Conservation (phyloP, 2,113 vertebrate genomes). For the Rhynchopsitta pachyrhyncha region DNA sequence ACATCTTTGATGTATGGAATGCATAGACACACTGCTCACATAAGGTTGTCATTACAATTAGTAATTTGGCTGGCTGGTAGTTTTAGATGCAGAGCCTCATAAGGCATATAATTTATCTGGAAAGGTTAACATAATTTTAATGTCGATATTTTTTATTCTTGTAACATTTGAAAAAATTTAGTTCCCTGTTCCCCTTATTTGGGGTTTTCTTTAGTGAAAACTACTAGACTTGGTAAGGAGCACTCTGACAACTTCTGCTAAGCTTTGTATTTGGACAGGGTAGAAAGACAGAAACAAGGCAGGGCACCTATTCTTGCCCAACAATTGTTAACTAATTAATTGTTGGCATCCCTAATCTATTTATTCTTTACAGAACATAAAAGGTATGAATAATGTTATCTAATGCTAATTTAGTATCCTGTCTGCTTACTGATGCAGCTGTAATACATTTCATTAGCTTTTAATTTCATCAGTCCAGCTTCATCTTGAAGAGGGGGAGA, state of each 20-base stretch:
- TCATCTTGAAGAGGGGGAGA: background rate
- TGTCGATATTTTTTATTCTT: slow-evolving; percentile 51
- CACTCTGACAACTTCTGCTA: background rate
- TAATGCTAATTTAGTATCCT: background rate
- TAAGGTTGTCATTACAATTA: slow-evolving; percentile 47
- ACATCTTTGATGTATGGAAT: slow-evolving; percentile 61
- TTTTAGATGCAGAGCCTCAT: slow-evolving; percentile 36
- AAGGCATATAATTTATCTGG: slow-evolving; percentile 27
- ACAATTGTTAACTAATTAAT: slow-evolving; percentile 14
- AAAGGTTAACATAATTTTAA: slow-evolving; percentile 58
- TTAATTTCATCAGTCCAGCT: background rate
- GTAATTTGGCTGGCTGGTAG: slow-evolving; percentile 49
- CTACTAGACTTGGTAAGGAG: background rate
- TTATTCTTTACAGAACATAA: slow-evolving; percentile 38
- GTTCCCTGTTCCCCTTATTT: slow-evolving; percentile 20
- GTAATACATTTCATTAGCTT: slow-evolving; percentile 8
- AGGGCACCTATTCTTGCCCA: background rate
- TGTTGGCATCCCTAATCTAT: background rate
- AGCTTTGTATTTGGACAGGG: background rate
- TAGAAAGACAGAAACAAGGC: background rate
- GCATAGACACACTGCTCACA: slow-evolving; percentile 33
- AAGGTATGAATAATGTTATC: background rate
- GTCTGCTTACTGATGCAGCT: background rate
- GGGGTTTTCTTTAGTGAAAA: slow-evolving; percentile 10
- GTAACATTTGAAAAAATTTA: slow-evolving; percentile 11